phyloP scores from a whole-genome alignment of 2,888 invertebrate genomes.

The Melinopterus prodromus region DNA sequence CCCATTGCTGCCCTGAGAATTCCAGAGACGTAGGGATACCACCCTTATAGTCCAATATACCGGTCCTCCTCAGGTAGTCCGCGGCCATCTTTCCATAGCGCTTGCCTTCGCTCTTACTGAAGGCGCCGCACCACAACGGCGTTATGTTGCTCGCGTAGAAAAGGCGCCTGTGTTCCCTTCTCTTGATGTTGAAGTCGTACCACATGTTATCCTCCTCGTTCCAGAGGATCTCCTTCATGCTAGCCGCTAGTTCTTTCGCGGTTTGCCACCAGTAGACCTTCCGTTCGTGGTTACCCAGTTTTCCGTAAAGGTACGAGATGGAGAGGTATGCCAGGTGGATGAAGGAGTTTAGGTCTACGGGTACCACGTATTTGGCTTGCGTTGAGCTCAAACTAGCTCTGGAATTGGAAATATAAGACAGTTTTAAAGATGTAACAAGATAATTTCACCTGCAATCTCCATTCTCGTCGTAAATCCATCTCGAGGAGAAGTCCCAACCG shows the following conservation, averaged over 20 bases:
- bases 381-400: slow-evolving; percentile 67
- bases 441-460: slow-evolving; percentile 60
- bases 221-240: slow-evolving; percentile 78
- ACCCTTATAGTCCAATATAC: slow-evolving; percentile 65
- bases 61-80: slow-evolving; percentile 63
- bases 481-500: slow-evolving; percentile 88
- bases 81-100: slow-evolving; percentile 64
- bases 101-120: slow-evolving; percentile 41
- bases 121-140: slow-evolving; percentile 73
- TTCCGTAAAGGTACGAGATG: slow-evolving; percentile 67
- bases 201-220: slow-evolving; percentile 78
- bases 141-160: slow-evolving; percentile 65
- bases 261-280: slow-evolving; percentile 63
- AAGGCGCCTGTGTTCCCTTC: slow-evolving; percentile 64
- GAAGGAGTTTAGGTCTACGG: slow-evolving; percentile 85
- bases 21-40: slow-evolving; percentile 75
- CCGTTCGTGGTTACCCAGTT: slow-evolving; percentile 62
- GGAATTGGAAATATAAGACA: too few relatives aligned
- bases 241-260: slow-evolving; percentile 66
- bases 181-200: slow-evolving; percentile 78
- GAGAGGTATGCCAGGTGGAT: slow-evolving; percentile 74
- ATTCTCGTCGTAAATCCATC: slow-evolving; percentile 74
- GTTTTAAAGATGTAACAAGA: too few relatives aligned
- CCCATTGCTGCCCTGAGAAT: slow-evolving; percentile 79
- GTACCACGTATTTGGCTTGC: slow-evolving; percentile 72